Evolutionary conservation across 2,888 invertebrate genomes (phyloP).

Genomic region (Deladenus siricidicola): DNA sequence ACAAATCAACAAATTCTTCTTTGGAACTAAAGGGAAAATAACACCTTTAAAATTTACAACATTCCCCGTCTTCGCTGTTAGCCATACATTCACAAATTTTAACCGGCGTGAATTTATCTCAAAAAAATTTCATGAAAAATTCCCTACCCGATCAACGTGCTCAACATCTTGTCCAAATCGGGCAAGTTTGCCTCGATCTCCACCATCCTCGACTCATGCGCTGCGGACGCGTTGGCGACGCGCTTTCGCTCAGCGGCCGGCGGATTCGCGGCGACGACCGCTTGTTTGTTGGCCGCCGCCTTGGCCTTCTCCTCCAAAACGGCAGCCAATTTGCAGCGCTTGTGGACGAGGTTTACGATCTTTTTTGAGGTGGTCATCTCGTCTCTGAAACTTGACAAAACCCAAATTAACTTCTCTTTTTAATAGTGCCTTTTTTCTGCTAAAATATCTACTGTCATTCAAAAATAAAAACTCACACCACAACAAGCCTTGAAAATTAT

Average conservation of each 20-base stretch:
- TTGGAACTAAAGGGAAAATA: background rate
- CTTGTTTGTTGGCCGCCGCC: background rate
- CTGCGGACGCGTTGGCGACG: background rate
- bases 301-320: background rate
- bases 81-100: too few relatives aligned
- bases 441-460: background rate
- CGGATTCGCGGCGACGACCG: background rate
- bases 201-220: background rate
- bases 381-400: too few relatives aligned
- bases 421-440: too few relatives aligned
- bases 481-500: too few relatives aligned
- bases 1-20: background rate
- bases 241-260: background rate
- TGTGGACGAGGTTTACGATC: background rate
- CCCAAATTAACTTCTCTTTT: too few relatives aligned
- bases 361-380: background rate
- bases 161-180: background rate
- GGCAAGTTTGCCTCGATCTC: background rate
- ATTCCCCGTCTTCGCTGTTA: too few relatives aligned
- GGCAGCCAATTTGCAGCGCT: background rate
- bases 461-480: too few relatives aligned
- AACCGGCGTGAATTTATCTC: too few relatives aligned
- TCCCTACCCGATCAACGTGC: background rate
- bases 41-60: too few relatives aligned
- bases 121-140: too few relatives aligned